Evolutionary conservation across 2,113 vertebrate genomes (phyloP).

Genomic region (Rousettus leschenaultii): DNA sequence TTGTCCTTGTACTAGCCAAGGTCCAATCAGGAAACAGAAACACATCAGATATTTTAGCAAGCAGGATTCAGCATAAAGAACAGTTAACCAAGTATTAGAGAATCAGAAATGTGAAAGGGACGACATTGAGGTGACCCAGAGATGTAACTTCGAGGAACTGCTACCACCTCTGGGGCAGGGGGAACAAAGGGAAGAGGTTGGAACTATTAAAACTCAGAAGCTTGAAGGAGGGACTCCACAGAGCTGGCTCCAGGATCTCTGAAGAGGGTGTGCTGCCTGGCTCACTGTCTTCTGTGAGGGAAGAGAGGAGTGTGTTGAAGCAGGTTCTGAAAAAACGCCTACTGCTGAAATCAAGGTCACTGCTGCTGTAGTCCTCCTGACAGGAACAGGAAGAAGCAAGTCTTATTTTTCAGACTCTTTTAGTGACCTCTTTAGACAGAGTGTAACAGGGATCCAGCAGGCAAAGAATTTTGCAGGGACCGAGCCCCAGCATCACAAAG

Average conservation of each 20-base stretch:
- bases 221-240: neutral
- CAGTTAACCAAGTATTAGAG: neutral
- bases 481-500: neutral
- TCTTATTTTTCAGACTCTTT: neutral
- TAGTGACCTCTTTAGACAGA: neutral
- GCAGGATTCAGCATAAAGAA: neutral
- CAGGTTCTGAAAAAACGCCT: neutral
- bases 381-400: neutral
- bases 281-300: neutral
- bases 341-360: neutral
- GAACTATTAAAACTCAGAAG: neutral
- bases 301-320: no score
- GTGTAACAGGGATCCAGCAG: neutral
- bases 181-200: neutral
- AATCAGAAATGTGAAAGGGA: neutral
- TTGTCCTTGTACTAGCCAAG: neutral
- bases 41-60: neutral
- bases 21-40: neutral
- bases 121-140: neutral
- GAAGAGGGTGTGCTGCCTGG: neutral
- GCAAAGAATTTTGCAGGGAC: neutral
- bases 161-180: no score
- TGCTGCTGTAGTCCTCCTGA: neutral
- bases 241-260: neutral
- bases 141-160: neutral